Evolutionary conservation across 2,113 vertebrate species (phyloP).

Genomic region (Rhombomys opimus): DNA sequence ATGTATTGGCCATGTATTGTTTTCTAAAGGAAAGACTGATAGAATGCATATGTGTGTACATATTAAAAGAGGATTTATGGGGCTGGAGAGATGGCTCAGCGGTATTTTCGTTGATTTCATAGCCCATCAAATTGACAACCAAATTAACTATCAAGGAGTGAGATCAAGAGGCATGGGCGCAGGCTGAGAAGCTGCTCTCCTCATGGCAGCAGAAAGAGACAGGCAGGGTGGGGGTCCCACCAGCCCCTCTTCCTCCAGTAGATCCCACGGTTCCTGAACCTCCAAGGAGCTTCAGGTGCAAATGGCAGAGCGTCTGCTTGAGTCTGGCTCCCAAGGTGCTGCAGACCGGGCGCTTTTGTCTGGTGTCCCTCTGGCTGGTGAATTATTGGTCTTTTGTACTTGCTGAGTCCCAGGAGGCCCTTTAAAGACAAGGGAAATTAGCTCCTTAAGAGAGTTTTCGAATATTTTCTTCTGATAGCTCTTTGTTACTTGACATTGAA

Average conservation of each 20-base stretch:
- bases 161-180: background rate
- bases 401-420: background rate
- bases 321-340: background rate
- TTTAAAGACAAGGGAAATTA: conserved; percentile 49
- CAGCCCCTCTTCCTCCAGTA: background rate
- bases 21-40: background rate
- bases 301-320: background rate
- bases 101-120: background rate
- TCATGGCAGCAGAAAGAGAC: background rate
- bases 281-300: no score
- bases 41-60: background rate
- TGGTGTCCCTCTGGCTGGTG: background rate
- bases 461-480: conserved; percentile 24
- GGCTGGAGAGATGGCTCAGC: background rate
- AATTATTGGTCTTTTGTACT: conserved; percentile 7
- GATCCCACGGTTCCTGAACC: background rate
- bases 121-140: background rate
- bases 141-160: background rate
- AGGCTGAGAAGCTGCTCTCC: background rate
- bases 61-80: background rate
- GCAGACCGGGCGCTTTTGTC: background rate
- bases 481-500: conserved; percentile 47
- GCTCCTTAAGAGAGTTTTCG: conserved; percentile 1
- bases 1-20: background rate
- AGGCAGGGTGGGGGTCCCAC: background rate